These are phyloP conservation scores for Poeciliopsis turrubarensis DNA, from an alignment of 2,113 vertebrate genomes.

Conservation along the genomic window DNA sequence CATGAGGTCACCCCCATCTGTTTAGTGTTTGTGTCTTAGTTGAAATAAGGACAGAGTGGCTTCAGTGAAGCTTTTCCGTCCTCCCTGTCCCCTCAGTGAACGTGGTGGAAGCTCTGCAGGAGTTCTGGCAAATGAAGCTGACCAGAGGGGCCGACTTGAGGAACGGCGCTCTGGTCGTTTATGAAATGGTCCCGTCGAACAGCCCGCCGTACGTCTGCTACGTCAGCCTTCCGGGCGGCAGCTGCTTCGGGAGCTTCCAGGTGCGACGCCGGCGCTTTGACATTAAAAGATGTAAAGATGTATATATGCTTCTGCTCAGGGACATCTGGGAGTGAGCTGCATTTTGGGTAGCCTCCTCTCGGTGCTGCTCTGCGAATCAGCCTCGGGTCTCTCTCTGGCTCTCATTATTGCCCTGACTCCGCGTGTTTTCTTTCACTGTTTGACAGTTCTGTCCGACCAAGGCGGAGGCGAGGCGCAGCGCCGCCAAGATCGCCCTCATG, in stretches of 20 bases:
- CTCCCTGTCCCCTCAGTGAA: slow-evolving; percentile 82
- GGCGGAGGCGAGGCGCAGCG: slow-evolving; percentile 92
- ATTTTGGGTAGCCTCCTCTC: neutral
- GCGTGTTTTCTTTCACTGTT: slow-evolving; percentile 13
- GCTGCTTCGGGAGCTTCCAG: slow-evolving; percentile 99
- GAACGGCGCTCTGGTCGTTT: slow-evolving; percentile 97
- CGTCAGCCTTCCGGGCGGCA: slow-evolving; percentile 95
- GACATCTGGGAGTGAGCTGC: neutral
- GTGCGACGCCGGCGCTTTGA: slow-evolving; percentile 66
- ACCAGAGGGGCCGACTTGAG: slow-evolving; percentile 92
- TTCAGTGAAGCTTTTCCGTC: neutral
- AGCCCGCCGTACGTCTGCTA: slow-evolving; percentile 96
- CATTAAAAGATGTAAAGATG: neutral
- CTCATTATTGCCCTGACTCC: neutral
- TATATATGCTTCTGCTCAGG: neutral
- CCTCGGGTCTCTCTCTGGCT: slow-evolving; percentile 11
- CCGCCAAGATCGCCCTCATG: slow-evolving; percentile 97
- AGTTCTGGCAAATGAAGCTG: slow-evolving; percentile 99
- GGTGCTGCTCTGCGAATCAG: neutral
- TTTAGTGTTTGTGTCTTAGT: too few species aligned
- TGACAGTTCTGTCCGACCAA: slow-evolving; percentile 96
- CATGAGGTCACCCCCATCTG: too few species aligned
- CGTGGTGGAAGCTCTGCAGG: slow-evolving; percentile 97
- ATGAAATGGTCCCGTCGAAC: slow-evolving; percentile 96
- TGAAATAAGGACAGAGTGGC: too few species aligned